phyloP scores from a whole-genome alignment of 2,113 vertebrate species.

The Leucopsar rothschildi region DNA sequence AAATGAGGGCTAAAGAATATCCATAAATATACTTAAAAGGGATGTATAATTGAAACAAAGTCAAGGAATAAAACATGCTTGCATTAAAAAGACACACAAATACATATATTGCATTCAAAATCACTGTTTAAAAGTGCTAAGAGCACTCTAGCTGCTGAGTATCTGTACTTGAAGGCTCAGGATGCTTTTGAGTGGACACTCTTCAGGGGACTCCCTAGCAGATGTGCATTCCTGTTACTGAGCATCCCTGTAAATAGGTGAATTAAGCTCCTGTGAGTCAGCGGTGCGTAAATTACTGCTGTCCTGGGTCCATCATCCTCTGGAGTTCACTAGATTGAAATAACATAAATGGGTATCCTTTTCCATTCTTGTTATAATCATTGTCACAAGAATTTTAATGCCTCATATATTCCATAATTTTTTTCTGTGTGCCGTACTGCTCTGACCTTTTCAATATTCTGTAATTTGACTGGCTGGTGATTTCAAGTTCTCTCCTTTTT shows the following conservation, averaged over 20 bases:
- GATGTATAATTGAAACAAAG: not conserved
- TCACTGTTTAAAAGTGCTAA: not conserved
- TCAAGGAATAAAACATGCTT: not conserved
- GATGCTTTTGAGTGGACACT: not conserved
- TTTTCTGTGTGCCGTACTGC: constrained; percentile 71
- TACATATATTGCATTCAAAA: not conserved
- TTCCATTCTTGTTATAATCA: constrained; percentile 76
- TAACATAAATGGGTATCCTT: constrained; percentile 70
- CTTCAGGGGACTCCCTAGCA: not conserved
- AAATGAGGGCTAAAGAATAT: not conserved
- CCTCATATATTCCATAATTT: constrained; percentile 82
- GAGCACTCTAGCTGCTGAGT: not conserved
- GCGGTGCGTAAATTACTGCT: constrained; percentile 41
- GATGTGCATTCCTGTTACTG: not conserved
- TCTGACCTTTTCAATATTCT: constrained; percentile 85
- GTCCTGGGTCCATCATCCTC: constrained; percentile 12
- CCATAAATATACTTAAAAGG: not conserved
- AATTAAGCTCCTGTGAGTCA: not conserved
- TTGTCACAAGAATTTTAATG: constrained; percentile 83
- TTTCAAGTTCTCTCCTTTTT: constrained; percentile 77
- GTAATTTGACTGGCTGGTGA: constrained; percentile 79
- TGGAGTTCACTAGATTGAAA: constrained; percentile 69
- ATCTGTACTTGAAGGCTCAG: not conserved
- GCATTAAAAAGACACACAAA: not conserved
- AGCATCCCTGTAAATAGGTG: not conserved